phyloP scores from a whole-genome alignment of 2,888 invertebrate genomes.

The Diarsia mendica region DNA sequence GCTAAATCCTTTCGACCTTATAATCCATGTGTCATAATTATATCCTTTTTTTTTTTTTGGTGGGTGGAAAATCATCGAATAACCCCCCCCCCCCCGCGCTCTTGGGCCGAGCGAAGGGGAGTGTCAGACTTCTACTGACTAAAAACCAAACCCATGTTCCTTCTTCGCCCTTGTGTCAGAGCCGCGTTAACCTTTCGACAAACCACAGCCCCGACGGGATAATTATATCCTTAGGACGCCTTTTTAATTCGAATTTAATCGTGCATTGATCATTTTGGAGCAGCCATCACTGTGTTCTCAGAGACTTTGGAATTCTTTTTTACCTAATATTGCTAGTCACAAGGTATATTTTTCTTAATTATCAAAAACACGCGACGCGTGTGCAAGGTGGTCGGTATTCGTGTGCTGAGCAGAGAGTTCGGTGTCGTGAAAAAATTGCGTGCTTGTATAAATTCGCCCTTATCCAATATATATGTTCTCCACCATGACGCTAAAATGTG shows the following conservation, averaged over 20 bases:
- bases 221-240: conserved; percentile 25
- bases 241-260: not conserved
- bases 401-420: not conserved
- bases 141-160: too few species aligned
- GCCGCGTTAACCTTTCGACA: too few species aligned
- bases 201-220: not conserved
- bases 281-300: not conserved
- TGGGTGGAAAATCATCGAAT: too few species aligned
- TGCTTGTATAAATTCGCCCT: not conserved
- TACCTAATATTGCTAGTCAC: not conserved
- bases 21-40: conserved; percentile 51
- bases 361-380: not conserved
- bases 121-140: too few species aligned
- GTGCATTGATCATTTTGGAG: not conserved
- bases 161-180: too few species aligned
- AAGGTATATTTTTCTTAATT: not conserved
- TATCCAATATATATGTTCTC: conserved; percentile 26
- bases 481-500: conserved; percentile 32
- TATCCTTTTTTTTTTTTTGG: too few species aligned
- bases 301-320: not conserved
- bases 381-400: not conserved
- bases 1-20: conserved; percentile 50
- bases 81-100: too few species aligned
- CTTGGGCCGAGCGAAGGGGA: too few species aligned
- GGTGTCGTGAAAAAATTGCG: not conserved